These are phyloP conservation scores for Microcebus griseorufus DNA, from an alignment of 2,113 vertebrate genomes.

Conservation along the genomic window DNA sequence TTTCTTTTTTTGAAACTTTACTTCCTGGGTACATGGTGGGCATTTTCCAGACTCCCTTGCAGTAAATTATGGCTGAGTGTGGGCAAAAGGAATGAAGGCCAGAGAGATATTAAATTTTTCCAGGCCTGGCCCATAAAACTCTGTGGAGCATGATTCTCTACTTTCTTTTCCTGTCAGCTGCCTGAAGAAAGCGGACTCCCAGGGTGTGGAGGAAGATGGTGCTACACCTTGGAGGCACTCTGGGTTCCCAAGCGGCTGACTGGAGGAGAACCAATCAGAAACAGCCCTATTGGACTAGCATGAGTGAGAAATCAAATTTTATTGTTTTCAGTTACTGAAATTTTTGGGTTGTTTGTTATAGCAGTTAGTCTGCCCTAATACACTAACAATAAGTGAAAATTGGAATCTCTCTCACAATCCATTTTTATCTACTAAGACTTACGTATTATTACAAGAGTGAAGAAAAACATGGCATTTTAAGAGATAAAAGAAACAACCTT, in stretches of 20 bases:
- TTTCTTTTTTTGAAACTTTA: conserved; percentile 48
- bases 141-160: background rate
- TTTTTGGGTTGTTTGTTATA: background rate
- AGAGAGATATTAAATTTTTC: background rate
- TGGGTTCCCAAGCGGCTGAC: background rate
- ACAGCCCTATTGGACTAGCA: accelerated
- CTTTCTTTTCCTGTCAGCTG: background rate
- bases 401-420: background rate
- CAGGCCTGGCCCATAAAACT: background rate
- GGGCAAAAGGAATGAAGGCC: background rate
- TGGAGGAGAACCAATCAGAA: background rate
- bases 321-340: background rate
- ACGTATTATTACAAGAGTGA: background rate
- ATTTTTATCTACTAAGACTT: conserved; percentile 16
- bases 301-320: background rate
- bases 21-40: background rate
- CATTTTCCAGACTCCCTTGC: background rate
- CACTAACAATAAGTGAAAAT: background rate
- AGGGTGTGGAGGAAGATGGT: background rate
- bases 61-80: background rate
- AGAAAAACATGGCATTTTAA: background rate
- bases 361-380: background rate
- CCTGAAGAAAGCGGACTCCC: background rate
- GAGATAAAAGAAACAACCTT: conserved; percentile 26
- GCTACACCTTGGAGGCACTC: background rate